phyloP scores from a whole-genome alignment of 1,140 invertebrate species.

The Drosophila novamexicana region DNA sequence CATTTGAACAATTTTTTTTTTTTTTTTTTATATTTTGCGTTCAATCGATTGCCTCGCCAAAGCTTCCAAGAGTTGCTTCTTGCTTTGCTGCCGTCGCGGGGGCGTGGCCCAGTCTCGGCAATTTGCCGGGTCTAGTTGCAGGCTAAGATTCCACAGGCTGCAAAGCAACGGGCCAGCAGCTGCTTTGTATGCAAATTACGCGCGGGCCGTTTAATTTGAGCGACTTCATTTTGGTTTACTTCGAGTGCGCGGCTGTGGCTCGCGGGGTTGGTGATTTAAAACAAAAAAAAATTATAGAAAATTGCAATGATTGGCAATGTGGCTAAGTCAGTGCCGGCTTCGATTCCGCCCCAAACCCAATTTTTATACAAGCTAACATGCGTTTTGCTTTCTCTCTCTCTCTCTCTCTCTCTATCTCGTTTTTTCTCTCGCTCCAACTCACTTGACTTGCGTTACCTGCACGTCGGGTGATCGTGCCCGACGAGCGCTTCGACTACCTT shows the following conservation, averaged over 20 bases:
- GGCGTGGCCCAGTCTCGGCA: slow-evolving; percentile 64
- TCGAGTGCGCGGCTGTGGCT: slow-evolving; percentile 26
- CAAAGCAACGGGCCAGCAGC: slow-evolving; percentile 4
- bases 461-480: slow-evolving; percentile 99
- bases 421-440: slow-evolving; percentile 64
- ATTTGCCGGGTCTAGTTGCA: slow-evolving; percentile 67
- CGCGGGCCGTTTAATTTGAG: slow-evolving; percentile 58
- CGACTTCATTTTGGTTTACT: slow-evolving; percentile 70
- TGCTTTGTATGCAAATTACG: slow-evolving; percentile 73
- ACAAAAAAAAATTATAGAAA: slow-evolving; percentile 73
- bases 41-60: slow-evolving; percentile 4
- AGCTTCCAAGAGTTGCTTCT: slow-evolving; percentile 14
- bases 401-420: slow-evolving; percentile 8
- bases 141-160: slow-evolving; percentile 15
- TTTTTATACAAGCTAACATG: slow-evolving; percentile 57
- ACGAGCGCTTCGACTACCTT: slow-evolving; percentile 96
- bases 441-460: slow-evolving; percentile 81
- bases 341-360: slow-evolving; percentile 36
- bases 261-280: slow-evolving; percentile 52
- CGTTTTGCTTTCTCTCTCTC: slow-evolving; percentile 13
- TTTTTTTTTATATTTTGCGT: slow-evolving; percentile 9
- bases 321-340: slow-evolving; percentile 47
- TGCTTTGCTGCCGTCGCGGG: slow-evolving; percentile 41
- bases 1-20: slow-evolving; percentile 30
- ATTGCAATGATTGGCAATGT: slow-evolving; percentile 77